phyloP scores from a whole-genome alignment of 2,888 invertebrate genomes.

The Danaus chrysippus region DNA sequence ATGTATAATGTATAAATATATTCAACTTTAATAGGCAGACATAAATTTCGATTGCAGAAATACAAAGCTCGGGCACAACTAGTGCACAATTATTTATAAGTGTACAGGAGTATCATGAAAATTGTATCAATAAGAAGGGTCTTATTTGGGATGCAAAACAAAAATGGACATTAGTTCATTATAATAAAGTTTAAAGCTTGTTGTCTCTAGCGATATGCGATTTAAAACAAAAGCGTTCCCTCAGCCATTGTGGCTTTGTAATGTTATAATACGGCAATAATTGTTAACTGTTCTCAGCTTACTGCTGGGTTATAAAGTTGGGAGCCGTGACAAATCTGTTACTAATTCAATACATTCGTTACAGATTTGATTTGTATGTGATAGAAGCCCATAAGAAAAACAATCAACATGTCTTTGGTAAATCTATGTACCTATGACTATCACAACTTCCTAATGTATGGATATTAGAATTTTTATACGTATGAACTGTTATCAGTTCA shows the following conservation, averaged over 20 bases:
- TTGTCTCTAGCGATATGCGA: constrained; percentile 34
- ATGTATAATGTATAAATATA: too few species aligned
- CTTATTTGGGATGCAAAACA: constrained; percentile 14
- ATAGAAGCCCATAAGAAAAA: too few species aligned
- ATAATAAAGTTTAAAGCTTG: constrained; percentile 21
- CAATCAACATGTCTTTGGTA: too few species aligned
- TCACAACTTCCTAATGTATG: too few species aligned
- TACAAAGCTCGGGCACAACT: too few species aligned
- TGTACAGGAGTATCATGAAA: constrained; percentile 48
- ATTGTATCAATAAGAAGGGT: constrained; percentile 60
- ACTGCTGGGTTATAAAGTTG: constrained; percentile 52
- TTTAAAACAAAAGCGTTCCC: constrained; percentile 71
- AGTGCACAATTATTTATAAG: not conserved
- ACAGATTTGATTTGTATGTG: constrained; percentile 21
- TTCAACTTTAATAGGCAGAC: too few species aligned
- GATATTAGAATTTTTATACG: too few species aligned
- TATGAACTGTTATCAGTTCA: too few species aligned
- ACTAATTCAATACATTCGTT: constrained; percentile 38
- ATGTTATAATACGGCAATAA: constrained; percentile 67
- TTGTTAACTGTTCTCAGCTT: constrained; percentile 64
- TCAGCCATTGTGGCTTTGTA: constrained; percentile 64
- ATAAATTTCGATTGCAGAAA: too few species aligned
- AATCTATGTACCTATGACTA: too few species aligned
- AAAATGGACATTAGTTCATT: constrained; percentile 17
- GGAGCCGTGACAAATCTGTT: constrained; percentile 47